phyloP scores from a whole-genome alignment of 2,113 vertebrate genomes.

The Sceloporus tristichus region DNA sequence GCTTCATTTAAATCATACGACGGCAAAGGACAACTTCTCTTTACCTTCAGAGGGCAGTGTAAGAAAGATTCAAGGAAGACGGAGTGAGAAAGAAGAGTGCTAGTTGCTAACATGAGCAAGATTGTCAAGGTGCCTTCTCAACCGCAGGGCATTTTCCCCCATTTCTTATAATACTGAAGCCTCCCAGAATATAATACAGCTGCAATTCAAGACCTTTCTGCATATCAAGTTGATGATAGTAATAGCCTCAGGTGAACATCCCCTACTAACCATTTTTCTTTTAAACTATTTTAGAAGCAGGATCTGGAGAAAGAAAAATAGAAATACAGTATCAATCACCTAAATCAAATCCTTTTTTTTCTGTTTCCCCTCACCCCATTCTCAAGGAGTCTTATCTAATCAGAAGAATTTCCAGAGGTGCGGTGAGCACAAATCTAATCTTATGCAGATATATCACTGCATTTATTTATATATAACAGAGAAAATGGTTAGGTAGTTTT shows the following conservation, averaged over 20 bases:
- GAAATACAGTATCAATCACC: neutral
- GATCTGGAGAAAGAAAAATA: neutral
- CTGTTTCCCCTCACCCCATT: neutral
- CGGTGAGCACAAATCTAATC: neutral
- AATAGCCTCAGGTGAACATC: neutral
- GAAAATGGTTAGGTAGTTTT: neutral
- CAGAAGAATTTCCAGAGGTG: neutral
- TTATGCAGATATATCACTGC: neutral
- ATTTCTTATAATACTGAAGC: neutral
- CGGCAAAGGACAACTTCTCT: neutral
- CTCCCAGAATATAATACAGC: neutral
- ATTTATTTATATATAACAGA: neutral
- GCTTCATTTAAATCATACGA: conserved; percentile 9
- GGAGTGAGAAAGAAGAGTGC: neutral
- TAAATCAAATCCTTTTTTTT: neutral
- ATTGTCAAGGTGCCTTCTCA: neutral
- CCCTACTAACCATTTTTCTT: neutral
- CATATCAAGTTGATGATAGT: neutral
- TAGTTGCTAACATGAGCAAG: neutral
- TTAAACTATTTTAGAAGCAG: neutral
- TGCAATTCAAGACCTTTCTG: neutral
- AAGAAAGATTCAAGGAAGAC: neutral
- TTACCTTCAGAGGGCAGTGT: conserved; percentile 4
- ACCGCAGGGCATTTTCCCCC: neutral
- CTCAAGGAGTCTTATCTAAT: neutral